These are phyloP conservation scores for Xenopus borealis DNA, from an alignment of 2,113 vertebrate species.

Conservation along the genomic window DNA sequence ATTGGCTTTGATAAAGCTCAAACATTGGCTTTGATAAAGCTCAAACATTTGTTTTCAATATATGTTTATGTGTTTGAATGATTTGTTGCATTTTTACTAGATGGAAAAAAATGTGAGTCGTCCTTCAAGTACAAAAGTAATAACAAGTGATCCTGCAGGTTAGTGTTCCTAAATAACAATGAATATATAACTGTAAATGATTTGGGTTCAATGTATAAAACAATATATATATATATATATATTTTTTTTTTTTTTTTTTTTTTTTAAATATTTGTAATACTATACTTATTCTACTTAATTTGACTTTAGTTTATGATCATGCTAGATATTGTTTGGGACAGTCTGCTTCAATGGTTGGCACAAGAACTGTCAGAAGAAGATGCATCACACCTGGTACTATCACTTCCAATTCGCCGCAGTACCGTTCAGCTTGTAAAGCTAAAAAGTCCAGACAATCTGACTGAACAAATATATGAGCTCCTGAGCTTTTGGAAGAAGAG, in stretches of 20 bases:
- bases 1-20: too few relatives aligned
- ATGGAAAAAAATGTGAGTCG: constrained; percentile 63
- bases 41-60: too few relatives aligned
- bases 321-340: constrained; percentile 66
- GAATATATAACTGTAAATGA: too few relatives aligned
- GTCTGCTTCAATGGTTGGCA: constrained; percentile 65
- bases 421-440: constrained; percentile 74
- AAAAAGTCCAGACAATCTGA: constrained; percentile 65
- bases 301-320: too few relatives aligned
- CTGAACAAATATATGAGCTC: constrained; percentile 72
- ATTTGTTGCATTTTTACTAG: constrained; percentile 52
- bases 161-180: not conserved
- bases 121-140: constrained; percentile 55
- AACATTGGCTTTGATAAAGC: too few relatives aligned
- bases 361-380: constrained; percentile 68
- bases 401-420: constrained; percentile 69
- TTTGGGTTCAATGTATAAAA: too few relatives aligned
- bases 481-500: constrained; percentile 78
- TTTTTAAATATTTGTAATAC: too few relatives aligned
- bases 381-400: constrained; percentile 49
- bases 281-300: too few relatives aligned
- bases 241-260: too few relatives aligned
- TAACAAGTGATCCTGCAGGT: constrained; percentile 65
- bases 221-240: too few relatives aligned
- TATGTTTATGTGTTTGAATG: too few relatives aligned